These are phyloP conservation scores for Chlorospingus flavigularis DNA, from an alignment of 2,797 vertebrate species.

Conservation along the genomic window DNA sequence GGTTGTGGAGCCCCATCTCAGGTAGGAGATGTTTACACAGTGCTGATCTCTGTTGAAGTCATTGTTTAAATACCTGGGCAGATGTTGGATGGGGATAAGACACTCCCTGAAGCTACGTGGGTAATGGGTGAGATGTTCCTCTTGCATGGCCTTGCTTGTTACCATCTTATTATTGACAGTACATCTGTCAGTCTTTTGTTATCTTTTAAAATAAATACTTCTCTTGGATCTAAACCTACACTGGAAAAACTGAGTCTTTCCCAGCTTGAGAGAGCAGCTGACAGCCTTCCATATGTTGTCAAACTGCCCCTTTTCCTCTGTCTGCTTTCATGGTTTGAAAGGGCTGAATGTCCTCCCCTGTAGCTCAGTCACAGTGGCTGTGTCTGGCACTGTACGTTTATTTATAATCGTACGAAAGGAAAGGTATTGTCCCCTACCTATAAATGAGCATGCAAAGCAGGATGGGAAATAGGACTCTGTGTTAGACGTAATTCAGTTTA, in stretches of 20 bases:
- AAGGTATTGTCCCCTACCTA: background rate
- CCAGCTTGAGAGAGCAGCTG: background rate
- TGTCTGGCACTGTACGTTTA: background rate
- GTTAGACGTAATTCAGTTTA: background rate
- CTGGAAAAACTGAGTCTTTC: background rate
- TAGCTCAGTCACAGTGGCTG: background rate
- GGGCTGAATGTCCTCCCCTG: background rate
- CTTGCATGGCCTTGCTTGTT: background rate
- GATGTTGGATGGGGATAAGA: background rate
- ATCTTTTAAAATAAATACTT: conserved; percentile 35
- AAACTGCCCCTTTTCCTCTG: background rate
- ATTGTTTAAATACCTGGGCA: background rate
- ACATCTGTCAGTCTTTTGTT: background rate
- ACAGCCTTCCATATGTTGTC: background rate
- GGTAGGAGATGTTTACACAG: background rate
- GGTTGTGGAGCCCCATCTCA: background rate
- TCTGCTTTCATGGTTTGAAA: background rate
- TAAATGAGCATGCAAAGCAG: background rate
- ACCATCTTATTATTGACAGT: background rate
- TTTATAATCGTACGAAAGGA: background rate
- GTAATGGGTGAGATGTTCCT: background rate
- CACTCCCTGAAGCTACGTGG: background rate
- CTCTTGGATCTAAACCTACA: background rate
- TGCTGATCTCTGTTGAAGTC: background rate
- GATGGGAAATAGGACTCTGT: background rate